These are phyloP conservation scores for Anthoscopus minutus DNA, from an alignment of 2,113 vertebrate species.

Conservation along the genomic window DNA sequence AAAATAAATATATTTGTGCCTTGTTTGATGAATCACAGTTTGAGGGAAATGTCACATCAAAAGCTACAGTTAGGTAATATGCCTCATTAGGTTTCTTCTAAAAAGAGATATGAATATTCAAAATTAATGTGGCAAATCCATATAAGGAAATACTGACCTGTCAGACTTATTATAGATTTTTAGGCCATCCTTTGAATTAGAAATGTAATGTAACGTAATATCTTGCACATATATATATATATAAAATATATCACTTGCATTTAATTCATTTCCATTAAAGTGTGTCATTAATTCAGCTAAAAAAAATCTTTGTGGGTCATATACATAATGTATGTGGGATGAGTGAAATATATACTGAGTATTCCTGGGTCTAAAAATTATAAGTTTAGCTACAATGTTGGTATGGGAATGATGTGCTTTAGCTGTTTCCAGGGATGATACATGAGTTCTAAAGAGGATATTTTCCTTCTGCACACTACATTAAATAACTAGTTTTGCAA, in stretches of 20 bases:
- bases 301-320: not conserved
- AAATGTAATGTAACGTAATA: not conserved
- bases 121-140: not conserved
- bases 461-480: not conserved
- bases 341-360: not conserved
- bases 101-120: not conserved
- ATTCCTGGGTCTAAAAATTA: not conserved
- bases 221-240: not conserved
- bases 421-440: not conserved
- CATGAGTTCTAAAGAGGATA: not conserved
- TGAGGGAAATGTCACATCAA: not conserved
- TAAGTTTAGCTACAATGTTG: not conserved
- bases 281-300: not conserved
- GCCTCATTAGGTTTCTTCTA: not conserved
- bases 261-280: not conserved
- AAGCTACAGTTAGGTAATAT: not conserved
- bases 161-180: not conserved
- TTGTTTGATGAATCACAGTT: not conserved
- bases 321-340: not conserved
- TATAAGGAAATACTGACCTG: not conserved
- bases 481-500: not conserved
- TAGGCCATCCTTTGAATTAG: not conserved
- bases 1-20: not conserved
- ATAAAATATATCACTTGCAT: not conserved
- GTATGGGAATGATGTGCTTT: not conserved